Evolutionary conservation across 2,888 invertebrate genomes (phyloP), one percentile per base, ranked within the genome.

Genomic region (Podabrus alpinus): DNA sequence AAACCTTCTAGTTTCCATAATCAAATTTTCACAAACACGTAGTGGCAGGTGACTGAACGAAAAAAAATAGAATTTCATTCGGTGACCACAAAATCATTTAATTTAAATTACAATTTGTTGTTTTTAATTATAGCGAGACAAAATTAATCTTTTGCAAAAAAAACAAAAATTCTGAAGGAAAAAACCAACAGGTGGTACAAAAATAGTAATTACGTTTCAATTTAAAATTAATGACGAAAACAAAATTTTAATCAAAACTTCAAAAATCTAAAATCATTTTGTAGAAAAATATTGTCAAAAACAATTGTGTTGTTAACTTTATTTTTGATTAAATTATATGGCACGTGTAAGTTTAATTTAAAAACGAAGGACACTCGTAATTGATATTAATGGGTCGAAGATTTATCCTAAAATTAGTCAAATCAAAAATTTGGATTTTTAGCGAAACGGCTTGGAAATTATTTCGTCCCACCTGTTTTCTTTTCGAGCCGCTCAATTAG

Each of bases 361-460:
- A 24, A 68, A 72, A 17, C 64, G 64, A 73, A 73, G 73, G 73
- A 17, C 72, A 45, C n/a, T n/a, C 15, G n/a, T 64, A 64, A 64
- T 64, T 64, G 62, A 64, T 62, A 62, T 64, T 19, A 64, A 4
- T 11, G 16, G 16, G 13, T 64, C 21, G 17, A 2, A 9, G 16
- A 21, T 21, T 21, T 19, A 19, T 64, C n/a, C 62, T n/a, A n/a
- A 16, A 64, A 19, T 64, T 64, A n/a, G 45, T 45, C 59, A 68
- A 24, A 45, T 62, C 16, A 29, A 13, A 11, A 24, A 13, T 13
- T 9, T 68, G 68, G 64, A 64, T 68, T 61, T 64, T 25, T 45
- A 62, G 68, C 24, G 21, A 68, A 69, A 64, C 64, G 61, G 45
- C 21, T 10, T 60, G 59, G 59, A 62, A 73, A 66, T 73, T 69